Evolutionary conservation across 2,113 vertebrate genomes (phyloP), one percentile per base, ranked within the genome.

Genomic region (Monarcha castaneiventris): DNA sequence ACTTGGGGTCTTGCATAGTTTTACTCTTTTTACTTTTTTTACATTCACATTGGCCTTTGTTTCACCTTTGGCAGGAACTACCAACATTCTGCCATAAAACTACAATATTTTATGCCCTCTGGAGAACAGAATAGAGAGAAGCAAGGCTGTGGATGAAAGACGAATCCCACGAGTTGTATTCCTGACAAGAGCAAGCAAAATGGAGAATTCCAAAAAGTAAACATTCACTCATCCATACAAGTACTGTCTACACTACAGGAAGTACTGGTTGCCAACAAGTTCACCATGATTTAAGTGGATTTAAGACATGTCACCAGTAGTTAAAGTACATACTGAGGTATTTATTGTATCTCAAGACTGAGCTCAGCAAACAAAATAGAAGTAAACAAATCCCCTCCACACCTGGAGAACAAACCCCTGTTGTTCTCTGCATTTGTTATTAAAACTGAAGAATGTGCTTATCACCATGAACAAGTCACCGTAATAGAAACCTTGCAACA

Each of bases 71-170:
- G 63, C 98, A 99, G 97, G 98, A 99, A 86, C 97, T 98, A 92
- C 97, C 98, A 94, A 98, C 98, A 7, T 99, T 99, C 96, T 97
- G 98, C 86, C 96, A 98, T 44, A 98, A 98, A 27, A 98, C 98
- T 13, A 98, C 99, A 26, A 0, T 98, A 84, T 17, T 98, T 0
- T 98, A 99, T 89, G 98, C 96, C 4, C 95, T 98, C 98, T 98
- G 98, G 98, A 99, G 94, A 98, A 98, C 96, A 2, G 98, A 99
- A 93, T 98, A 99, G 90, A 96, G 98, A 66, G 98, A 97, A 67
- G 98, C 98, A 32, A 94, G 98, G 64, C 98, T 99, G 44, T 98
- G 98, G 98, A 98, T 99, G 98, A 99, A 98, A 87, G 98, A 98
- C 39, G 92, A 98, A 46, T 99, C 98, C 21, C 98, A 98, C 61